Conservation (phyloP, 1,140 invertebrate genomes). For the Thereuonema tuberculata region DNA sequence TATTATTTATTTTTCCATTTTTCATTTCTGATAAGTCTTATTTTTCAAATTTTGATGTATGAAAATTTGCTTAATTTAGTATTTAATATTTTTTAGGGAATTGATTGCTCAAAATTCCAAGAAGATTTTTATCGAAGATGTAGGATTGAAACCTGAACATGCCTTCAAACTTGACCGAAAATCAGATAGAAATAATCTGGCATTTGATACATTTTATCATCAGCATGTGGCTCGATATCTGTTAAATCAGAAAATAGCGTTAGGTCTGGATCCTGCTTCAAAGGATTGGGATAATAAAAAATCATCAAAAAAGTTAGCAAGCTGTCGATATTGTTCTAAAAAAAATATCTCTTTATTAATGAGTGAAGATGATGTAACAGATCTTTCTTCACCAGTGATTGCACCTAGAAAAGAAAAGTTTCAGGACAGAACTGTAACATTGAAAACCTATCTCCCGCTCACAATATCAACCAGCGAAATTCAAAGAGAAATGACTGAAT, state of each 20-base stretch:
- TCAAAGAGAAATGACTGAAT: background rate
- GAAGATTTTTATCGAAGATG: conserved; percentile 9
- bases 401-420: background rate
- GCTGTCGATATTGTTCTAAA: background rate
- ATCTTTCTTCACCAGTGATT: background rate
- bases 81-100: conserved; percentile 1
- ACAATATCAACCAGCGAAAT: background rate
- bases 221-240: conserved; percentile 27
- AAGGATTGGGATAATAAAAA: conserved; percentile 11
- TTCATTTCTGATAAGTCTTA: no score
- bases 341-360: background rate
- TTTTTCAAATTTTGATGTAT: no score
- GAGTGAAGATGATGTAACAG: background rate
- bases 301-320: background rate
- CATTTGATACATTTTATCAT: conserved; percentile 29
- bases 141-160: conserved; percentile 21
- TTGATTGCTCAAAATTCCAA: conserved; percentile 2
- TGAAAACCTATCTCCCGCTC: background rate
- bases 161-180: conserved; percentile 29
- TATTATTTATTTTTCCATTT: no score
- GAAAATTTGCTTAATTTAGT: background rate
- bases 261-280: background rate
- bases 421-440: background rate
- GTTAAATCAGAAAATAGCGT: background rate
- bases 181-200: conserved; percentile 25